Base-by-base conservation (phyloP, 2,888 invertebrate species). In the Villa cingulata region DNA sequence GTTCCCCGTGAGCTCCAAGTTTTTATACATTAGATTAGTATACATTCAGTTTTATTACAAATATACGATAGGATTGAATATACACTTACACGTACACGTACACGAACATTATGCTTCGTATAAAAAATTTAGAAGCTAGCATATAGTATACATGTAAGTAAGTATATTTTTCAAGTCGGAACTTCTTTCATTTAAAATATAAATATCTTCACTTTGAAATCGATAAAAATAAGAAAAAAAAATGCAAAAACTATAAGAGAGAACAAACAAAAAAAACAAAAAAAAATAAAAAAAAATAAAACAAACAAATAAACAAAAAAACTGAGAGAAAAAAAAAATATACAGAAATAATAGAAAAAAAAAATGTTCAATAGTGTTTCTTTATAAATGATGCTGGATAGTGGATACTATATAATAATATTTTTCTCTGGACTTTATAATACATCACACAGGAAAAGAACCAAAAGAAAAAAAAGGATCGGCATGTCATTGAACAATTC, bases 191-290 rank as follows among this genome's bases (percentile, higher is more conserved):
- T n/a, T n/a, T n/a, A n/a, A n/a, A n/a, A n/a, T n/a, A n/a, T n/a
- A n/a, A n/a, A n/a, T n/a, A n/a, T n/a, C n/a, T n/a, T 12, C 12
- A 12, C 12, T 32, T 41, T 48, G 48, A 45, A 52, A 52, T 52
- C 50, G 52, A 52, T 52, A 50, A 43, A 38, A 43, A 49, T 46
- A 37, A 42, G n/a, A n/a, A n/a, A 42, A 46, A 37, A 42, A 46
- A 46, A 18, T 37, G 41, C 23, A 46, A 46, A 46, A 3, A 36
- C 12, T 14, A 15, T 14, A 36, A 36, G 14, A 12, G 16, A 36
- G 16, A 16, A 34, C 36, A 23, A 23, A 23, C 7, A 23, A 23
- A 7, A 23, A 23, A 23, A 23, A 23, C 23, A 23, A 6, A 23
- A 15, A 38, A 37, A 37, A 17, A 43, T 43, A 48, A 37, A 45